A percentile compares a stretch with the other conserved stretches of the same genome.
Conservation (phyloP, 2,113 vertebrate species). For the Zosterops borbonicus region DNA sequence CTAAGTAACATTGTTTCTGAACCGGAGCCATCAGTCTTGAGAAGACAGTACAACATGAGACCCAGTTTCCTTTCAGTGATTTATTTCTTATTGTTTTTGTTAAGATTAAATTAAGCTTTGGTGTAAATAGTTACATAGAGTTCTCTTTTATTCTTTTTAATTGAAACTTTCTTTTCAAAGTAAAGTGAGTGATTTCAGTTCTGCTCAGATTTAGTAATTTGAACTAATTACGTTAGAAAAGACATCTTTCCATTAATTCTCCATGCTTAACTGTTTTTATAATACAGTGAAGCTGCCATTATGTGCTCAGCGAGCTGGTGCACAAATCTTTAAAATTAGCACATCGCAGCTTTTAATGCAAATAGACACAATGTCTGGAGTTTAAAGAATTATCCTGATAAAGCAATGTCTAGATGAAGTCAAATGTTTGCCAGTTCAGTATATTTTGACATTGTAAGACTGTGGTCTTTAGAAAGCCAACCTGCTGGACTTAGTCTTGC, state of each 20-base stretch:
- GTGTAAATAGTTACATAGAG: slow-evolving; percentile 62
- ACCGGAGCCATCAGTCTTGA: slow-evolving; percentile 43
- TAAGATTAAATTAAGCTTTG: slow-evolving; percentile 56
- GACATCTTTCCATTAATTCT: slow-evolving; percentile 56
- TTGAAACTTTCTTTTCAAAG: slow-evolving; percentile 52
- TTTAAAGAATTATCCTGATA: neutral
- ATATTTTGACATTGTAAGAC: slow-evolving; percentile 8
- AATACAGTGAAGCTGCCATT: slow-evolving; percentile 48
- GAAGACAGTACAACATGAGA: slow-evolving; percentile 56
- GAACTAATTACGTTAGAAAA: slow-evolving; percentile 53
- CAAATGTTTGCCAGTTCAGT: slow-evolving; percentile 15
- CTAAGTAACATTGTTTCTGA: slow-evolving; percentile 55
- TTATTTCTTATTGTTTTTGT: slow-evolving; percentile 65
- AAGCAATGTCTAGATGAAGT: neutral
- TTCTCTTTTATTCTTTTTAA: slow-evolving; percentile 52
- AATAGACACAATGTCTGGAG: neutral
- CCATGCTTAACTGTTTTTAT: slow-evolving; percentile 53
- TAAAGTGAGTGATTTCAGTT: slow-evolving; percentile 56
- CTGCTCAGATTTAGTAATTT: slow-evolving; percentile 61
- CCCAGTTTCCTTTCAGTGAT: slow-evolving; percentile 54
- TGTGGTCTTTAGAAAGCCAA: neutral
- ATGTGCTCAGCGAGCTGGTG: slow-evolving; percentile 16
- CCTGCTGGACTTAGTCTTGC: neutral
- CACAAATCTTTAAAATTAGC: slow-evolving; percentile 56
- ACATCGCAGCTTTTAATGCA: slow-evolving; percentile 38